Base-by-base conservation (phyloP, 2,113 vertebrate genomes). In the Crocuta crocuta region DNA sequence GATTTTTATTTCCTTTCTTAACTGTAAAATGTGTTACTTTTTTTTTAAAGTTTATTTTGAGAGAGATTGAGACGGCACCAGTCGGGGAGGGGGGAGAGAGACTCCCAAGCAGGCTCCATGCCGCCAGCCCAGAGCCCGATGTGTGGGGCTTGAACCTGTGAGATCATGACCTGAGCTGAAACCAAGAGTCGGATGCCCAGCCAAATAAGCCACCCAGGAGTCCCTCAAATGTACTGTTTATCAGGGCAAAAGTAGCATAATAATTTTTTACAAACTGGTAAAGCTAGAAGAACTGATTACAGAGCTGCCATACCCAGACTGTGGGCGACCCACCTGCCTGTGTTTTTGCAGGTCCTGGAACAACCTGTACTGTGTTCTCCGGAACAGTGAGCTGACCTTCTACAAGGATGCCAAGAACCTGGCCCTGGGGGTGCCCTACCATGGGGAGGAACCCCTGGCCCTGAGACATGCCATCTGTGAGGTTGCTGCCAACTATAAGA, bases 331-430 rank as follows among this genome's bases (percentile, higher is more conserved):
- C 7, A 73, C 58, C 28, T 5, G 21, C 91, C 39, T 89, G 39
- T 39, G 7, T 65, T 35, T 53, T 66, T 31, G 16, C 98, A 99
- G 99, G 98, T 99, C 99, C 0, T 99, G 99, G 99, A 99, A 99
- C 98, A 99, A 98, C 2, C 95, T 99, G 97, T 99, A 99, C 98
- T 99, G 99, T 0, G 99, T 99, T 94, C 99, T 99, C 98, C 99
- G 99, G 91, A 99, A 99, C 0, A 99, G 99, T 15, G 99, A 99
- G 98, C 98, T 99, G 48, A 99, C 98, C 24, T 99, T 98, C 98
- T 99, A 99, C 94, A 99, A 99, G 97, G 99, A 99, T 0, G 98
- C 99, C 97, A 99, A 99, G 98, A 99, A 99, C 98, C 99, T 99
- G 24, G 98, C 99, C 0, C 98, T 99, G 10, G 99, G 99, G 53